Conservation (phyloP, 2,797 vertebrate genomes). For the Tokudaia muenninki region DNA sequence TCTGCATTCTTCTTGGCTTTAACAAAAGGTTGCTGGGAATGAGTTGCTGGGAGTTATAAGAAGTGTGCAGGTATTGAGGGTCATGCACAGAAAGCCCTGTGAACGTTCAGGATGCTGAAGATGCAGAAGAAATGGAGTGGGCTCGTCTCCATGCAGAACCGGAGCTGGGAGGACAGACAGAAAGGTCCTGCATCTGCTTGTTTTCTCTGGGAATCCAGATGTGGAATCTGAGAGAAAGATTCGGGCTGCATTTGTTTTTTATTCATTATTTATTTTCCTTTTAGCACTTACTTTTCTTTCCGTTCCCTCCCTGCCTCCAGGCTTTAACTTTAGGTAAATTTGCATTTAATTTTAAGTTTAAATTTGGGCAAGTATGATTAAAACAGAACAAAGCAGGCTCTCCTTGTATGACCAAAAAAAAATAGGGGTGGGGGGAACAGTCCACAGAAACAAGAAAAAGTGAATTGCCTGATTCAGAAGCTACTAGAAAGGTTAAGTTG, state of each 20-base stretch:
- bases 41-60: slow-evolving; percentile 50
- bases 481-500: background rate
- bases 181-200: background rate
- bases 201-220: background rate
- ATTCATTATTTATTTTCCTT: background rate
- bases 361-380: background rate
- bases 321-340: slow-evolving; percentile 3
- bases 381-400: background rate
- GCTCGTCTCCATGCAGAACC: background rate
- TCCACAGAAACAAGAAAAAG: slow-evolving; percentile 7
- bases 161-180: background rate
- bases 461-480: slow-evolving; percentile 19
- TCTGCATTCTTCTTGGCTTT: slow-evolving; percentile 4
- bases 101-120: slow-evolving; percentile 37
- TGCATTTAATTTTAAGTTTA: background rate
- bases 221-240: background rate
- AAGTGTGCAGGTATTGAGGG: slow-evolving; percentile 39
- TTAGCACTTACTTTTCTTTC: background rate
- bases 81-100: slow-evolving; percentile 58
- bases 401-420: background rate
- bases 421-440: background rate
- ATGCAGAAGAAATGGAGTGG: background rate
- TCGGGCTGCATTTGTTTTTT: background rate
- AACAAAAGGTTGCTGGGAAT: slow-evolving; percentile 1
- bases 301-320: background rate